A percentile compares a stretch with the other conserved stretches of the same genome.
phyloP scores from a whole-genome alignment of 2,113 vertebrate genomes.

The Dendropsophus ebraccatus region DNA sequence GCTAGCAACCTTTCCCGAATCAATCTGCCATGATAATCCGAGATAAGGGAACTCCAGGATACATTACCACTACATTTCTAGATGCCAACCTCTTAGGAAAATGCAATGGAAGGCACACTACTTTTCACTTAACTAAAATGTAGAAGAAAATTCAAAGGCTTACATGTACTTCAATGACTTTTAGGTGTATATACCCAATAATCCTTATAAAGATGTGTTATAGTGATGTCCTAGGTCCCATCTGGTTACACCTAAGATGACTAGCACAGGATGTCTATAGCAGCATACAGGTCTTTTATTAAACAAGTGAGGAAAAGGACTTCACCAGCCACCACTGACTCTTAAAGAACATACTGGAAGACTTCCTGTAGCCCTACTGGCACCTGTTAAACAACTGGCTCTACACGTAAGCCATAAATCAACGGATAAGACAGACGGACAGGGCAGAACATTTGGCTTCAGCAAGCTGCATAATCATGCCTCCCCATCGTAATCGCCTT shows the following conservation, averaged over 20 bases:
- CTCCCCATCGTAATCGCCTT: conserved; percentile 61
- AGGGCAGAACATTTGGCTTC: conserved; percentile 58
- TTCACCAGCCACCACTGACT: conserved; percentile 56
- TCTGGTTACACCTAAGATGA: not conserved
- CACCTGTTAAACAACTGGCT: conserved; percentile 64
- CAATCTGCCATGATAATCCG: no score
- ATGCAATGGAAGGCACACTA: not conserved
- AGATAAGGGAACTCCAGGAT: no score
- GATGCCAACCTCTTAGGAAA: not conserved
- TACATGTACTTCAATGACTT: not conserved
- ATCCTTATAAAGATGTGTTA: not conserved
- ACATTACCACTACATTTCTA: no score
- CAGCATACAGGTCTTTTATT: conserved; percentile 60
- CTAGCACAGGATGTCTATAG: conserved; percentile 59
- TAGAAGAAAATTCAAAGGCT: no score
- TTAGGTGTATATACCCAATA: not conserved
- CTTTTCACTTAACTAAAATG: no score
- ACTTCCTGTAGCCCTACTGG: conserved; percentile 64
- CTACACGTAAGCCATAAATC: conserved; percentile 61
- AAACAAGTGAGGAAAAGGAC: not conserved
- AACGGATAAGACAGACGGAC: conserved; percentile 50
- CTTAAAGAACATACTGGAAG: conserved; percentile 54
- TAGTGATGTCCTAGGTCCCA: not conserved
- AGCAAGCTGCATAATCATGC: conserved; percentile 61
- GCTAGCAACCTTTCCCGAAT: not conserved